Percentiles rank a stretch among this genome's conserved stretches.
These are phyloP conservation scores for Zaprionus tsacasi DNA, from an alignment of 1,140 invertebrate genomes.

Conservation along the genomic window DNA sequence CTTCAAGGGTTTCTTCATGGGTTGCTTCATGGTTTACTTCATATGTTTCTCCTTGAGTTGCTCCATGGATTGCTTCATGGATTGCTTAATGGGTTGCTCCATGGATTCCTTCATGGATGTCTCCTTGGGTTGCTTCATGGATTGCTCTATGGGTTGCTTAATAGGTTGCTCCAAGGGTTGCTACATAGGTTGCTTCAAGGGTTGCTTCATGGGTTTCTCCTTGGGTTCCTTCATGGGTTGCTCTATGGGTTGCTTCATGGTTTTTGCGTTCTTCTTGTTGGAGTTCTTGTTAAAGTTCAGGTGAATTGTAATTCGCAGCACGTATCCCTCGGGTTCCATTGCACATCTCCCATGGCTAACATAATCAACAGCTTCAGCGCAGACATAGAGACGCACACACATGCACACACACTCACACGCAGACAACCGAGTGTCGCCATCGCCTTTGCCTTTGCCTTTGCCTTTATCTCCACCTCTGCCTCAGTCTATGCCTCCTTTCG, in stretches of 20 bases:
- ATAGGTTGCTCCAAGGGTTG: neutral
- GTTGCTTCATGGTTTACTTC: neutral
- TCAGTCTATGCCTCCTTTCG: slow-evolving; percentile 31
- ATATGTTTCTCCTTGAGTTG: no score
- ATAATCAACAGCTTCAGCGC: slow-evolving; percentile 41
- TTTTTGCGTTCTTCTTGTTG: neutral
- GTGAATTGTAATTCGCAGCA: slow-evolving; percentile 33
- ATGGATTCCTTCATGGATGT: no score
- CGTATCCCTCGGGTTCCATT: slow-evolving; percentile 43
- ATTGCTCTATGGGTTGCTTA: no score
- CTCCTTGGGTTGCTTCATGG: no score
- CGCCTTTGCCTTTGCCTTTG: slow-evolving; percentile 21
- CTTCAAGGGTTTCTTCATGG: neutral
- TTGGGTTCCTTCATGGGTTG: no score
- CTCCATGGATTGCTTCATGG: no score
- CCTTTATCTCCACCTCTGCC: slow-evolving; percentile 12
- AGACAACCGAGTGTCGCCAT: neutral
- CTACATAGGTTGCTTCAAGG: neutral
- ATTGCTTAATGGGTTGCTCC: neutral
- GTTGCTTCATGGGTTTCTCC: no score
- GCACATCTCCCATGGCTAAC: slow-evolving; percentile 44
- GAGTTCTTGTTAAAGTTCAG: slow-evolving; percentile 1
- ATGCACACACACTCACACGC: slow-evolving; percentile 3
- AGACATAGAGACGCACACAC: slow-evolving; percentile 5
- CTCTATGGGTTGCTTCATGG: neutral